phyloP scores from a whole-genome alignment of 2,888 invertebrate species.

The Itoplectis maculator region DNA sequence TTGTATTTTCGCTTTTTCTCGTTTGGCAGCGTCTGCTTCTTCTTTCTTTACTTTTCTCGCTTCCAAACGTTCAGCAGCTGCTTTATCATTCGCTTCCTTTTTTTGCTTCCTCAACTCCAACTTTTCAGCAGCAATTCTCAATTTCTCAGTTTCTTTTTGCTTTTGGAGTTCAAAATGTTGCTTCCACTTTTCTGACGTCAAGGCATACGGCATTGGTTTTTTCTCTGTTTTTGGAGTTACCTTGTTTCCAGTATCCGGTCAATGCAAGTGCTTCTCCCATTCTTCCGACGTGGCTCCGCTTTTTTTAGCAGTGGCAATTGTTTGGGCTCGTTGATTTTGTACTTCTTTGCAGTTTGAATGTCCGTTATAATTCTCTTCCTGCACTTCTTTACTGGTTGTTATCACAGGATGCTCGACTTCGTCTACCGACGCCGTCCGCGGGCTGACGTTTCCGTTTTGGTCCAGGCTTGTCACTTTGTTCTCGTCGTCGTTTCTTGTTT shows the following conservation, averaged over 20 bases:
- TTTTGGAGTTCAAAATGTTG: constrained; percentile 12
- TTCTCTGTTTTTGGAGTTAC: neutral
- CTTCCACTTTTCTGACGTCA: constrained; percentile 3
- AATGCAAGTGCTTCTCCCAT: constrained; percentile 6
- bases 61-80: constrained; percentile 9
- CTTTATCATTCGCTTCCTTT: neutral
- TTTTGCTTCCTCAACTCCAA: neutral
- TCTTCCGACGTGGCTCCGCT: neutral
- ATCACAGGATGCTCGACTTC: neutral
- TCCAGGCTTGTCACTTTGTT: neutral
- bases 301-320: neutral
- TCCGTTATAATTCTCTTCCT: neutral
- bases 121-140: constrained; percentile 4
- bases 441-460: constrained; percentile 7
- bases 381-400: neutral
- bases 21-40: constrained; percentile 9
- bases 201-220: constrained; percentile 14
- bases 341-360: neutral
- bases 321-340: neutral
- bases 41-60: neutral
- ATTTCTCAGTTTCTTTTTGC: constrained; percentile 1
- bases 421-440: neutral
- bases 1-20: neutral
- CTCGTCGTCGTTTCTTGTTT: too few species aligned
- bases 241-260: neutral